A percentile compares a stretch with the other conserved stretches of the same genome.
These are phyloP conservation scores for Ictalurus punctatus DNA, from an alignment of 2,113 vertebrate genomes.

Conservation along the genomic window DNA sequence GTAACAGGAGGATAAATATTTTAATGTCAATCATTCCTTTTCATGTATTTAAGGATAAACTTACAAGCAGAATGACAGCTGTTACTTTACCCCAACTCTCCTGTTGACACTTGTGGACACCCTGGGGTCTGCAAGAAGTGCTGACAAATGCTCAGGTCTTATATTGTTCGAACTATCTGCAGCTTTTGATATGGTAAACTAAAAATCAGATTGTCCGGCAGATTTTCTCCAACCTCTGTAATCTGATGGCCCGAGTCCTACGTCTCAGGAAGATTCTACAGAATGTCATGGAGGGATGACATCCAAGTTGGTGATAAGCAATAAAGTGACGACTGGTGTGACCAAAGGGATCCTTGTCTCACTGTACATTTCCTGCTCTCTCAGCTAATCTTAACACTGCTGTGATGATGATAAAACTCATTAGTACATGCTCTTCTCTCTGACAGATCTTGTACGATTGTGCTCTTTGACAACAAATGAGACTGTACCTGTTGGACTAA, in stretches of 20 bases:
- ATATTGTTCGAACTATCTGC: neutral
- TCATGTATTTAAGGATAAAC: neutral
- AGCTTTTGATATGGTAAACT: neutral
- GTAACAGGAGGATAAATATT: neutral
- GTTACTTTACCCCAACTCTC: neutral
- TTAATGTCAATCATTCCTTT: neutral
- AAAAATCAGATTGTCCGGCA: neutral
- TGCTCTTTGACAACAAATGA: neutral
- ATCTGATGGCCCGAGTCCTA: neutral
- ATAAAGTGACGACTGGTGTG: neutral
- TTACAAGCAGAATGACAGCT: neutral
- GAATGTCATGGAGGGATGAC: neutral
- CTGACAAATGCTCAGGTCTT: neutral
- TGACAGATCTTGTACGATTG: neutral
- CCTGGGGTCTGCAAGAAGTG: neutral
- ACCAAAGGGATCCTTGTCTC: neutral
- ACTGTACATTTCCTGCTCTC: neutral
- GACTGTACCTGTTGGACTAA: neutral
- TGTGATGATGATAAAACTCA: neutral
- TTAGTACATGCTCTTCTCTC: neutral
- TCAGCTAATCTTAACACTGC: neutral
- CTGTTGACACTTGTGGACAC: neutral
- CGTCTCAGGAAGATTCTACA: neutral
- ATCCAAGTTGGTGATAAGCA: neutral
- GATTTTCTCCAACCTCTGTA: neutral